Conservation (phyloP, 2,113 vertebrate genomes). For the Hiodon alosoides region DNA sequence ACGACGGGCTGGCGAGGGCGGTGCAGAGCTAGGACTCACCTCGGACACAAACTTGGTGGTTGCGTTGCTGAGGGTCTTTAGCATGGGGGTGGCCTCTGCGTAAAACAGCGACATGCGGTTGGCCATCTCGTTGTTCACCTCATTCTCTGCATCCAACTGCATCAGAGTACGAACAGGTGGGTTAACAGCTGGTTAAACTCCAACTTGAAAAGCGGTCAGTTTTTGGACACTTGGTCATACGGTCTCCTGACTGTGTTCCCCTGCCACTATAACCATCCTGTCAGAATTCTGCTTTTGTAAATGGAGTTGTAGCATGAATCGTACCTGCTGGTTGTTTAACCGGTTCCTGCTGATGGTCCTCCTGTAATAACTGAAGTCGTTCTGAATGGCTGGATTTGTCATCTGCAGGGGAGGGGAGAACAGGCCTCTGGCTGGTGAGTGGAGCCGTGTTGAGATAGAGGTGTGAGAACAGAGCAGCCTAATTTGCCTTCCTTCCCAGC, state of each 20-base stretch:
- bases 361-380: conserved; percentile 88
- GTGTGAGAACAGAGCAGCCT: too few relatives aligned
- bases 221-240: background rate
- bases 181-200: too few relatives aligned
- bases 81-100: conserved; percentile 85
- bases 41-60: conserved; percentile 89
- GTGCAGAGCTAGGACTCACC: conserved; percentile 53
- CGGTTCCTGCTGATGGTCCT: conserved; percentile 83
- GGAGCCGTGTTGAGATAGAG: background rate
- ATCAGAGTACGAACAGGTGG: conserved; percentile 11
- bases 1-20: background rate
- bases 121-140: conserved; percentile 90
- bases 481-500: too few relatives aligned
- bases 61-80: conserved; percentile 86
- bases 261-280: too few relatives aligned
- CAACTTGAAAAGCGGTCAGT: background rate
- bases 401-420: conserved; percentile 59
- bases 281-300: too few relatives aligned
- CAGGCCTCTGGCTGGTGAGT: background rate
- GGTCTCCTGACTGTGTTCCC: background rate
- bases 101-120: conserved; percentile 91
- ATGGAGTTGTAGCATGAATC: background rate
- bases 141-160: conserved; percentile 80
- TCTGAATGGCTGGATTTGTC: conserved; percentile 89
- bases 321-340: conserved; percentile 82